These are phyloP conservation scores for Aepyceros melampus DNA, from an alignment of 2,113 vertebrate species.

Conservation along the genomic window DNA sequence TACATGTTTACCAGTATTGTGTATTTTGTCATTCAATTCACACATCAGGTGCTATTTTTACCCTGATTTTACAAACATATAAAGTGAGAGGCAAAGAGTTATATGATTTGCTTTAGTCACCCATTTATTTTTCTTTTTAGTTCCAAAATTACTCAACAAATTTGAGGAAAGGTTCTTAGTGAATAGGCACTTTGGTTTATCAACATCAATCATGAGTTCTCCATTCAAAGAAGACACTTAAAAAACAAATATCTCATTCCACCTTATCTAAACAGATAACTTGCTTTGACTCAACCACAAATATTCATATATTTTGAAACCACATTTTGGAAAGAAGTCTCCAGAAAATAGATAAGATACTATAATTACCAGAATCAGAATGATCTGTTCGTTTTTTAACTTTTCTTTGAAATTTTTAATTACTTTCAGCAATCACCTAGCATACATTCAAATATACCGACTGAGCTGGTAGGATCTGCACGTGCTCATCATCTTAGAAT, in stretches of 20 bases:
- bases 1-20: not conserved
- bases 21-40: not conserved
- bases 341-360: not conserved
- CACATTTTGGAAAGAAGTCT: not conserved
- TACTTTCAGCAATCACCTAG: not conserved
- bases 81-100: not conserved
- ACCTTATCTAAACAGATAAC: not conserved
- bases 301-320: not conserved
- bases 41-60: not conserved
- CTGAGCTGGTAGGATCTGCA: not conserved
- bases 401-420: not conserved
- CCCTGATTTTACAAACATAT: not conserved
- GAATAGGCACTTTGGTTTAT: not conserved
- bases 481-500: not conserved
- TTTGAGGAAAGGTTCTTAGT: not conserved
- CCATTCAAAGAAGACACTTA: not conserved
- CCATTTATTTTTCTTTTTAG: not conserved
- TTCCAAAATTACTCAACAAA: not conserved
- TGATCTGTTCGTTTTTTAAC: not conserved
- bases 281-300: not conserved
- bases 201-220: not conserved
- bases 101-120: not conserved
- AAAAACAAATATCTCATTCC: not conserved
- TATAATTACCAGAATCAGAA: not conserved
- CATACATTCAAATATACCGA: not conserved